Percentiles rank a stretch among this genome's conserved stretches.
Evolutionary conservation across 2,888 invertebrate genomes (phyloP).

Genomic region (Synergus gifuensis): DNA sequence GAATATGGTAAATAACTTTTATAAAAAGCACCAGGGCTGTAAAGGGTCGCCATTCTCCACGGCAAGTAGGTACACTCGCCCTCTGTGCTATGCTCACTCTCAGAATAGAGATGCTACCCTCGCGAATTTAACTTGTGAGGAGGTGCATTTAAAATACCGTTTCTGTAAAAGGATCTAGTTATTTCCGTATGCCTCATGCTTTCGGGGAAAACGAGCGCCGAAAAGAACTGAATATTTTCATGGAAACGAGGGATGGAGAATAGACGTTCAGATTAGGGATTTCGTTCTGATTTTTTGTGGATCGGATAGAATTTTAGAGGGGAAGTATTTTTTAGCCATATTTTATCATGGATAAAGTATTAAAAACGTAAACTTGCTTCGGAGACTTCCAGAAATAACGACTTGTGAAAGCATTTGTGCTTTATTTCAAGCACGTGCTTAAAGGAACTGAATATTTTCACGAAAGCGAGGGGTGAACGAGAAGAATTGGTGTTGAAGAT

Average conservation of each 20-base stretch:
- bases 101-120: constrained; percentile 51
- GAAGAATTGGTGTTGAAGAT: neutral
- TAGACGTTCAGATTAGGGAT: neutral
- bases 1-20: constrained; percentile 62
- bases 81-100: constrained; percentile 44
- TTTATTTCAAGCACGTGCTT: neutral
- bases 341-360: too few relatives aligned
- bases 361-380: neutral
- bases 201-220: constrained; percentile 27
- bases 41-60: constrained; percentile 48
- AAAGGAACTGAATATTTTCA: constrained; percentile 4
- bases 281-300: constrained; percentile 3
- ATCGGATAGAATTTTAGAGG: neutral
- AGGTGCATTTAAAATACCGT: constrained; percentile 53
- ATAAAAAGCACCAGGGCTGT: constrained; percentile 51
- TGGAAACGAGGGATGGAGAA: neutral
- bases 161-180: constrained; percentile 53
- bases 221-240: constrained; percentile 21
- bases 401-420: neutral
- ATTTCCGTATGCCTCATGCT: neutral
- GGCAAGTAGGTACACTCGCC: constrained; percentile 42
- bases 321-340: neutral
- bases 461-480: neutral
- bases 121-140: constrained; percentile 44
- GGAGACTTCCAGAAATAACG: neutral